Percentiles rank a stretch among this genome's conserved stretches.
Conservation (phyloP, 2,888 invertebrate genomes). For the Orchestes rusci region DNA sequence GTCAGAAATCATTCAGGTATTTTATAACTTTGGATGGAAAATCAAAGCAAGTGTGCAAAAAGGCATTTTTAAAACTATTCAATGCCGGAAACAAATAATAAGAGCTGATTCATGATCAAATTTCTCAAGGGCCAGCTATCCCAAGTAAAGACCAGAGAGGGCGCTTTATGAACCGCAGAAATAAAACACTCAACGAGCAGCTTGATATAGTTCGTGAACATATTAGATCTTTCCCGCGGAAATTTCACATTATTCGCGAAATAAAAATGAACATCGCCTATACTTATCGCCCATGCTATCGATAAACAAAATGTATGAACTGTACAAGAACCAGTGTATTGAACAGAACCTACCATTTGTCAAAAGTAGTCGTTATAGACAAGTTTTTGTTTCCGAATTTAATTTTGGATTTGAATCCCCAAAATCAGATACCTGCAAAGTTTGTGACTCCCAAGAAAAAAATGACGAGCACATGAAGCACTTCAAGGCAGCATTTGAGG, state of each 20-base stretch:
- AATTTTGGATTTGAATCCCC: conserved; percentile 11
- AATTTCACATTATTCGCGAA: conserved; percentile 12
- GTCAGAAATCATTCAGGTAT: conserved; percentile 20
- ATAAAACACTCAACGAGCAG: conserved; percentile 13
- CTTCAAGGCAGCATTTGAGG: conserved; percentile 11
- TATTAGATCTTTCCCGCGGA: conserved; percentile 15
- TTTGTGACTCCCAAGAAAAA: conserved; percentile 13
- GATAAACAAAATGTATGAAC: conserved; percentile 3
- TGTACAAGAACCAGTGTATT: conserved; percentile 12
- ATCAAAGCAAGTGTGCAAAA: conserved; percentile 18
- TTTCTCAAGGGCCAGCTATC: conserved; percentile 14
- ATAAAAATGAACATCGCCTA: conserved; percentile 8
- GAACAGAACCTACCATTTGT: conserved; percentile 1
- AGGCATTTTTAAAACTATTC: conserved; percentile 17
- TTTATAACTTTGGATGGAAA: conserved; percentile 16
- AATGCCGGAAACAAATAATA: conserved; percentile 17
- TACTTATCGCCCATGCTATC: conserved; percentile 14
- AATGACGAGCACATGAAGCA: conserved; percentile 10
- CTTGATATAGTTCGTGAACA: conserved; percentile 14
- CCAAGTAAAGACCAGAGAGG: conserved; percentile 15
- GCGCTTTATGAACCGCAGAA: conserved; percentile 10
- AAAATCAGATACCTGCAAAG: conserved; percentile 15
- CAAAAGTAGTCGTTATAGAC: conserved; percentile 3
- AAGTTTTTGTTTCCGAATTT: conserved; percentile 9
- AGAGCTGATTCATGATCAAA: conserved; percentile 17